Percentiles rank a stretch among this genome's conserved stretches.
Conservation (phyloP, 1,140 invertebrate species). For the Calosoma granatense region DNA sequence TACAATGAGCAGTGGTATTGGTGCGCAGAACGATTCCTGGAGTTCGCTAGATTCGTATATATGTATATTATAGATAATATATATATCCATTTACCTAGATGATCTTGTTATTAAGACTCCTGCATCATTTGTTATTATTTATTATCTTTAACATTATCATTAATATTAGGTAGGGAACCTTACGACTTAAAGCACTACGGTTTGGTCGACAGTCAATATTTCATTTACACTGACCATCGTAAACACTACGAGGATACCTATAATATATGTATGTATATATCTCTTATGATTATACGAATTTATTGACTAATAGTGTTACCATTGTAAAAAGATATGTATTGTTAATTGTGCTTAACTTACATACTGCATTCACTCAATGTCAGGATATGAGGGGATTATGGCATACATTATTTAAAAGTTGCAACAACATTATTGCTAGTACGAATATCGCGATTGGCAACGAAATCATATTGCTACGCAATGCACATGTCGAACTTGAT, state of each 20-base stretch:
- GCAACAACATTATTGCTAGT: not conserved
- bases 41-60: not conserved
- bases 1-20: slow-evolving; percentile 4
- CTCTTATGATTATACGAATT: slow-evolving; percentile 1
- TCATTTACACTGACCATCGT: not conserved
- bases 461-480: not conserved
- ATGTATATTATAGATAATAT: not conserved
- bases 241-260: not conserved
- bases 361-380: slow-evolving; percentile 25
- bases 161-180: not conserved
- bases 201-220: slow-evolving; percentile 3
- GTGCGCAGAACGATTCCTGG: not conserved
- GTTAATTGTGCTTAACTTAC: slow-evolving; percentile 18
- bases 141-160: no score
- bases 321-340: slow-evolving; percentile 26
- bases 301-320: slow-evolving; percentile 12
- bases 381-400: slow-evolving; percentile 23
- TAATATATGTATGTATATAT: no score
- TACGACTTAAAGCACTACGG: not conserved
- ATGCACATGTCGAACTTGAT: slow-evolving; percentile 22
- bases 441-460: not conserved
- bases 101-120: not conserved
- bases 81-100: not conserved
- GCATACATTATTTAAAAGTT: slow-evolving; percentile 17
- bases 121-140: not conserved